Evolutionary conservation across 2,797 vertebrate genomes (phyloP).

Genomic region (Pipistrellus nathusii): DNA sequence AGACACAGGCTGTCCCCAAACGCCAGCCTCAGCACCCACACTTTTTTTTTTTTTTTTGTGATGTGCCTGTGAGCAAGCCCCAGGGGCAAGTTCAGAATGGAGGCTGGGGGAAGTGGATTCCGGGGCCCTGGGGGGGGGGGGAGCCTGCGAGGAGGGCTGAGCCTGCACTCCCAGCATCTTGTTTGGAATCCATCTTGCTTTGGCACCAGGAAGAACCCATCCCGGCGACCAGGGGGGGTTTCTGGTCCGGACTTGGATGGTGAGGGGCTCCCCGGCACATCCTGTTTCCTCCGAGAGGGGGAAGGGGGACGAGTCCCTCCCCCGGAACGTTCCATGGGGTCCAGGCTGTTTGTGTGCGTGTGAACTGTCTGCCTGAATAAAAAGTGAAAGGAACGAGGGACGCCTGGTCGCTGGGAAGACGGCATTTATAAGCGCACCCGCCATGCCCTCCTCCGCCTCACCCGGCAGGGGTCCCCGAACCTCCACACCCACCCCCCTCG

Average conservation of each 20-base stretch:
- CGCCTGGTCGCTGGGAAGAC: not conserved
- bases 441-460: not conserved
- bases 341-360: not conserved
- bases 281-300: not conserved
- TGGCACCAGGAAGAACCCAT: not conserved
- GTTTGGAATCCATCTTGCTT: slow-evolving; percentile 17
- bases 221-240: not conserved
- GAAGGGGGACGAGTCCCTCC: accelerated
- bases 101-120: not conserved
- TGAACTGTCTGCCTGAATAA: not conserved
- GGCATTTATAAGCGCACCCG: not conserved
- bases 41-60: not conserved
- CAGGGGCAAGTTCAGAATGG: not conserved
- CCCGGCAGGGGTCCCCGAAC: not conserved
- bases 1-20: not conserved
- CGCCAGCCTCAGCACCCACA: not conserved
- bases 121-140: no score
- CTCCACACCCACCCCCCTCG: not conserved
- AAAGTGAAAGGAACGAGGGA: not conserved
- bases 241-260: not conserved
- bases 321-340: not conserved
- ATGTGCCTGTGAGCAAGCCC: not conserved
- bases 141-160: not conserved
- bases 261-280: not conserved
- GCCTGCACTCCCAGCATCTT: not conserved